phyloP scores from a whole-genome alignment of 2,888 invertebrate species.

The Metallyticus violacea region DNA sequence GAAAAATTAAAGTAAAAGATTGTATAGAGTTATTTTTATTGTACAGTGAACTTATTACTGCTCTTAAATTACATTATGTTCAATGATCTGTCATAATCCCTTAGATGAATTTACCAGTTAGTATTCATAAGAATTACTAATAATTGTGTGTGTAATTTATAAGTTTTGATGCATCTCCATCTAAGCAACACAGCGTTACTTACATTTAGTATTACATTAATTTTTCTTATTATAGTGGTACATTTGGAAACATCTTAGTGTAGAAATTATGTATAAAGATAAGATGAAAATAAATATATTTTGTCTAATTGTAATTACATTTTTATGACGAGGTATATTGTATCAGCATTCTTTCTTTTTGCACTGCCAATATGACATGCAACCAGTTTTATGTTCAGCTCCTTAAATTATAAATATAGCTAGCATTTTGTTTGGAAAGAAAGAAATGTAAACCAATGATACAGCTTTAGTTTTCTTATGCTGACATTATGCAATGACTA shows the following conservation, averaged over 20 bases:
- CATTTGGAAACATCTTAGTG: not conserved
- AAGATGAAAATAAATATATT: not conserved
- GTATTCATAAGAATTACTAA: not conserved
- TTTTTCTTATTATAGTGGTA: not conserved
- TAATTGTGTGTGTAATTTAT: not conserved
- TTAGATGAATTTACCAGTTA: not conserved
- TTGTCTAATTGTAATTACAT: too few species aligned
- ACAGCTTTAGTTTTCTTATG: not conserved
- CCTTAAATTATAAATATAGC: not conserved
- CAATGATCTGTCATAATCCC: not conserved
- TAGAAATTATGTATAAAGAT: not conserved
- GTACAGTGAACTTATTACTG: not conserved
- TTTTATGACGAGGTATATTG: not conserved
- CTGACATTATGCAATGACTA: not conserved
- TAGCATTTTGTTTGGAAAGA: not conserved
- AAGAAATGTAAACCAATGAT: too few species aligned
- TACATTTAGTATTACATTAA: not conserved
- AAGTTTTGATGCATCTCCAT: not conserved
- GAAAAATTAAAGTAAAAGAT: too few species aligned
- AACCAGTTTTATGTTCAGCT: not conserved
- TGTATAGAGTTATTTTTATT: not conserved
- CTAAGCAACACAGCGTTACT: not conserved
- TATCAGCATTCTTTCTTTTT: not conserved
- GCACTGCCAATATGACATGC: not conserved
- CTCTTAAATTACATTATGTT: not conserved